Conservation (phyloP, 1,140 invertebrate genomes). For the Listronotus bonariensis region DNA sequence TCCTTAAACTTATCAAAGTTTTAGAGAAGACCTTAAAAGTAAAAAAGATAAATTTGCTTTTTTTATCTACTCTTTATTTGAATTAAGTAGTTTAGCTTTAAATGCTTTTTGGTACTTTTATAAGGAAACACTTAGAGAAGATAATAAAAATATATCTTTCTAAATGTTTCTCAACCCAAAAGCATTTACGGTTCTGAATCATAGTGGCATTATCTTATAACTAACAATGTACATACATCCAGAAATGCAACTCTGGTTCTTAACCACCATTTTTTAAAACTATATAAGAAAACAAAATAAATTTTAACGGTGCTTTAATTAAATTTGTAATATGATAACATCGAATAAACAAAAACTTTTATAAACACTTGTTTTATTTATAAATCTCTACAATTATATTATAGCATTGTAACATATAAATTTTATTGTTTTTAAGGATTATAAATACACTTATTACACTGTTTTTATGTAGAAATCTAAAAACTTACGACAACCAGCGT, state of each 20-base stretch:
- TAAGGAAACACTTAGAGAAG: constrained; percentile 1
- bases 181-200: constrained; percentile 48
- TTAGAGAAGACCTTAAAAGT: constrained; percentile 25
- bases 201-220: constrained; percentile 44
- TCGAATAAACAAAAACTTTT: neutral
- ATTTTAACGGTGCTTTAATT: constrained; percentile 16
- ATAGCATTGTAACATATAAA: too few relatives aligned
- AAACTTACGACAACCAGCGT: too few relatives aligned
- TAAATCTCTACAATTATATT: too few relatives aligned
- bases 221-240: constrained; percentile 43
- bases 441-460: too few relatives aligned
- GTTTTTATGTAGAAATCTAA: too few relatives aligned
- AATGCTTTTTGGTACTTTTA: constrained; percentile 1
- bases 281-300: constrained; percentile 2
- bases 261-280: constrained; percentile 27
- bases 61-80: constrained; percentile 30
- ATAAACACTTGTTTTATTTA: too few relatives aligned
- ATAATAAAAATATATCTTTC: constrained; percentile 12
- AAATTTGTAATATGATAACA: constrained; percentile 11
- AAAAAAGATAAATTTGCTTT: constrained; percentile 16
- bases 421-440: too few relatives aligned
- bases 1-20: constrained; percentile 39
- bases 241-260: constrained; percentile 50
- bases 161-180: constrained; percentile 11
- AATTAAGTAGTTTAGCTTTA: constrained; percentile 17